phyloP scores from a whole-genome alignment of 2,888 invertebrate species.

The Eulithis prunata region DNA sequence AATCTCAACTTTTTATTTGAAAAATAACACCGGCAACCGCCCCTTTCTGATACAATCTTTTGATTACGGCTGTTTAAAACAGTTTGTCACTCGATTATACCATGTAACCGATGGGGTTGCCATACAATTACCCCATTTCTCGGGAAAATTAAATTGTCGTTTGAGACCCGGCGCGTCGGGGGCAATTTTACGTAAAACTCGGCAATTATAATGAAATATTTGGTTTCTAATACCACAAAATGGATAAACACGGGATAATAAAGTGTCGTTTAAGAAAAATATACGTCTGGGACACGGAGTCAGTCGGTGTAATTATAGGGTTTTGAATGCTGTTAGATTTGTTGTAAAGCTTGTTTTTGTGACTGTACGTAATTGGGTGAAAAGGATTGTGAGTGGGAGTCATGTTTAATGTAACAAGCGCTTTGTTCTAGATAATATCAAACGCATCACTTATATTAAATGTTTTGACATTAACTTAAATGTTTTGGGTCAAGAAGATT shows the following conservation, averaged over 20 bases:
- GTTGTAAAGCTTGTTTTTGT: conserved; percentile 41
- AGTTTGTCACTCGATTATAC: conserved; percentile 81
- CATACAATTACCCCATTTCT: conserved; percentile 73
- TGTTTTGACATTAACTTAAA: conserved; percentile 6
- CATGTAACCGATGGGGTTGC: conserved; percentile 71
- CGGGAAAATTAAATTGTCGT: conserved; percentile 76
- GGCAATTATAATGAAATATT: conserved; percentile 64
- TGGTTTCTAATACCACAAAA: conserved; percentile 77
- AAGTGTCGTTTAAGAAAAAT: conserved; percentile 83
- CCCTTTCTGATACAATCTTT: conserved; percentile 48
- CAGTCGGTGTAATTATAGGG: conserved; percentile 60
- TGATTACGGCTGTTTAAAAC: conserved; percentile 72
- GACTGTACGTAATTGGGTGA: conserved; percentile 34
- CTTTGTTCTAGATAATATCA: conserved; percentile 20
- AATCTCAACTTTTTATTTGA: conserved; percentile 30
- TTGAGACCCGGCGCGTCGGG: conserved; percentile 64
- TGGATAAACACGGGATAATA: conserved; percentile 77
- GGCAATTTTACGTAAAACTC: conserved; percentile 70
- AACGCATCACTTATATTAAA: conserved; percentile 17
- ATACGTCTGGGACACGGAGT: conserved; percentile 62
- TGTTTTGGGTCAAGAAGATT: conserved; percentile 13
- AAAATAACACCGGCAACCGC: conserved; percentile 47
- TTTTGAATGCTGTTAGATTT: conserved; percentile 51
- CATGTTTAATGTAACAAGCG: conserved; percentile 18
- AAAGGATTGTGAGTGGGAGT: conserved; percentile 31